Evolutionary conservation across 1,140 invertebrate species (phyloP).

Genomic region (Oreohelix idahoensis): DNA sequence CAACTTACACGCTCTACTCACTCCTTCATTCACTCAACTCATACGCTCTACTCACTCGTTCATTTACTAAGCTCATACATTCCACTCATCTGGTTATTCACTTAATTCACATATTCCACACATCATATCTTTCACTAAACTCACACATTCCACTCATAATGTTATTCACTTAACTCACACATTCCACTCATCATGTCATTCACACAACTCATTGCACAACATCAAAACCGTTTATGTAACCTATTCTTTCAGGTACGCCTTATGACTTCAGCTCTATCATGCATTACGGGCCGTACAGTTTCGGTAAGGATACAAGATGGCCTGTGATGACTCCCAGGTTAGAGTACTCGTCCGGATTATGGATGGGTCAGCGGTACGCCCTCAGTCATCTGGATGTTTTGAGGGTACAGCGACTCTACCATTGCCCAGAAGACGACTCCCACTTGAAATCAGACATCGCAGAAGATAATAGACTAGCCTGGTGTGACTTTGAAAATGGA

Average conservation of each 20-base stretch:
- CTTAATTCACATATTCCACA: no score
- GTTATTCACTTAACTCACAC: no score
- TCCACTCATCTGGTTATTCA: no score
- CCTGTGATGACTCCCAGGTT: neutral
- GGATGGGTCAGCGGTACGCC: neutral
- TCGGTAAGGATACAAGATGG: neutral
- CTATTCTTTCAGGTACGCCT: neutral
- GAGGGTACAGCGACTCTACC: slow-evolving; percentile 7
- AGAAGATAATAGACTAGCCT: neutral
- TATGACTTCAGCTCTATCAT: slow-evolving; percentile 20
- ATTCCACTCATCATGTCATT: no score
- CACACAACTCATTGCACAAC: neutral
- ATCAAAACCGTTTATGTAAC: neutral
- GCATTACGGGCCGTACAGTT: slow-evolving; percentile 8
- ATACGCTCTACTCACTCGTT: no score
- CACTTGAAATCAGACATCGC: neutral
- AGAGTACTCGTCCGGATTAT: no score
- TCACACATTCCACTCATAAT: no score
- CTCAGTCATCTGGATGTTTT: slow-evolving; percentile 6
- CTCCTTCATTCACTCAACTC: no score
- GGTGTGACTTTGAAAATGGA: slow-evolving; percentile 13
- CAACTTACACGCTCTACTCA: no score
- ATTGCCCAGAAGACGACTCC: neutral
- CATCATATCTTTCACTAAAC: no score
- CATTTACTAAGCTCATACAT: no score